phyloP scores from a whole-genome alignment of 2,113 vertebrate species.

The Sapajus apella region DNA sequence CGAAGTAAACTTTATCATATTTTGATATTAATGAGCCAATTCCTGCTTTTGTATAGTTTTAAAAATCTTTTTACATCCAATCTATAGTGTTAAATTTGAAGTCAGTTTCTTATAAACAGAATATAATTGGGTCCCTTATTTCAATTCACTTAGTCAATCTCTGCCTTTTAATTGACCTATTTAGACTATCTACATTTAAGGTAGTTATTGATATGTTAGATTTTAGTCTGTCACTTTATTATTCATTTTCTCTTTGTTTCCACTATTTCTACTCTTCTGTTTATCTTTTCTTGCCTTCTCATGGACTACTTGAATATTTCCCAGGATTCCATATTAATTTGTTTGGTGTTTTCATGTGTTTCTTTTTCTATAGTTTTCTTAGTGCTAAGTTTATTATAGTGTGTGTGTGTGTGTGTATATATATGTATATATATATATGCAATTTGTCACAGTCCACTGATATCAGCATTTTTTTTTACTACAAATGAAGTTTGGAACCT shows the following conservation, averaged over 20 bases:
- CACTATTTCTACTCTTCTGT: background rate
- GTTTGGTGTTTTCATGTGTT: background rate
- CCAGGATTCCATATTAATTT: background rate
- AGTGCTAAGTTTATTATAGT: background rate
- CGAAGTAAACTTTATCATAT: background rate
- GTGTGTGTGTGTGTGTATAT: too few species aligned
- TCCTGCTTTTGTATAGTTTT: background rate
- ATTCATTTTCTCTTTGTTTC: background rate
- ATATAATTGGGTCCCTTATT: background rate
- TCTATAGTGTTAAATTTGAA: background rate
- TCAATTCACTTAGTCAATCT: too few species aligned
- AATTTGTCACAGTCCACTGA: background rate
- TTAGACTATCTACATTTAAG: background rate
- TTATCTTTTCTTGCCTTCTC: background rate
- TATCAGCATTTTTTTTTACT: background rate
- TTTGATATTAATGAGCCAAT: background rate
- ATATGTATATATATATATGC: background rate
- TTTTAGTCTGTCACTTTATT: background rate
- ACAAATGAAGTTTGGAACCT: background rate
- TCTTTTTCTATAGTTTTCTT: background rate
- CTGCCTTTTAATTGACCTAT: background rate
- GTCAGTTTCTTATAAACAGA: background rate
- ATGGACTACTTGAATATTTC: background rate
- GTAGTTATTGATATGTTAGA: background rate
- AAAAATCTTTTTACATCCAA: background rate